Evolutionary conservation across 2,797 vertebrate species (phyloP), one percentile per base, ranked within the genome.

Genomic region (Aeoliscus strigatus): DNA sequence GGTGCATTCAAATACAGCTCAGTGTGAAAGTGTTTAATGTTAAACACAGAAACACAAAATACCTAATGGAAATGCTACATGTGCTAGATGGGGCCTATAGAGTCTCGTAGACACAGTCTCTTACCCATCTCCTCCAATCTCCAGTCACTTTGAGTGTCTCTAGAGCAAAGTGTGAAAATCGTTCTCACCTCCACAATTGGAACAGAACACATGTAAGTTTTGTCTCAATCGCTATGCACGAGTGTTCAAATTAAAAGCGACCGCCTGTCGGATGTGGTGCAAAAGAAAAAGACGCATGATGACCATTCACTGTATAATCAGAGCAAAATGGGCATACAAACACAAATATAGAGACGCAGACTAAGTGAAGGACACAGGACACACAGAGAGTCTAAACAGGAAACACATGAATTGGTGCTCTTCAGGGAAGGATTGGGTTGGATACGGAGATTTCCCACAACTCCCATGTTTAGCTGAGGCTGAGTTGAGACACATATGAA

Each of bases 371-470:
- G 17, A 64, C 60, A 79, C 29, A 40, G 52, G 21, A 33, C 27
- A 60, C 38, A 45, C 14, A 46, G 44, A 23, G 24, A 26, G 27
- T 21, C 28, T 8, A 27, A 8, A 15, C 6, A 44, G 34, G 40
- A 60, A 82, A 44, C 71, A 79, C 67, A 66, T 38, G 60, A 51
- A 68, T 74, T 57, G 53, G 68, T 77, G 64, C 60, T 79, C 57
- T 53, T 57, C 52, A 14, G 78, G 80, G 72, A 79, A 77, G 75
- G 79, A 71, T 37, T 27, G 80, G 82, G 83, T 82, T 80, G 81
- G 87, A 89, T 88, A 89, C 87, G 85, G 87, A 87, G 89, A 90
- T 89, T 89, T 90, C 88, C 87, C 84, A 86, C 70, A 69, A 81
- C 77, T 85, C 70, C 43, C 29, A 27, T 50, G 70, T 79, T 62